Evolutionary conservation across 2,888 invertebrate species (phyloP).

Genomic region (Malthinus flaveolus): DNA sequence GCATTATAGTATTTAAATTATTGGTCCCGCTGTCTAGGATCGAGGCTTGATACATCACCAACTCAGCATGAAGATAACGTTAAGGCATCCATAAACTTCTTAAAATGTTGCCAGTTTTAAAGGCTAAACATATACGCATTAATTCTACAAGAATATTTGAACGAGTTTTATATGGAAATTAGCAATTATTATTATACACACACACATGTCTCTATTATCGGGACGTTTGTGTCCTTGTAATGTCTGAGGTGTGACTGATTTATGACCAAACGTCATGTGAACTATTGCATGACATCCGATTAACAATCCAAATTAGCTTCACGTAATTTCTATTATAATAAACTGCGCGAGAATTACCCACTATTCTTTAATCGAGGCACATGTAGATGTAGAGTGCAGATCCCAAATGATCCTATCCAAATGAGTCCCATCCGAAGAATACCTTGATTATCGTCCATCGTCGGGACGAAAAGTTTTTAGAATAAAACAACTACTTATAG

Average conservation of each 20-base stretch:
- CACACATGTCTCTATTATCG: conserved; percentile 53
- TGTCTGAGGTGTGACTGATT: conserved; percentile 54
- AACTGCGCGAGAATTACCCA: too few species aligned
- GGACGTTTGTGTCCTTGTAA: conserved; percentile 47
- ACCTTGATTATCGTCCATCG: too few species aligned
- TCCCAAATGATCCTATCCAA: too few species aligned
- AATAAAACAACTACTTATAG: too few species aligned
- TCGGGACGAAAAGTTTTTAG: too few species aligned
- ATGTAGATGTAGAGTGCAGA: too few species aligned
- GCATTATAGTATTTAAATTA: conserved; percentile 41
- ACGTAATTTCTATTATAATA: too few species aligned
- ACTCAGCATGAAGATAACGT: conserved; percentile 33
- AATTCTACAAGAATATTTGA: conserved; percentile 27
- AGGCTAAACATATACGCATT: conserved; percentile 13
- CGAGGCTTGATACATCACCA: conserved; percentile 40
- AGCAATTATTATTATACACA: conserved; percentile 45
- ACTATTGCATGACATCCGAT: conserved; percentile 44
- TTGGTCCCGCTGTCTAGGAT: conserved; percentile 37
- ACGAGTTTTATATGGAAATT: conserved; percentile 44
- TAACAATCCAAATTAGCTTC: conserved; percentile 7
- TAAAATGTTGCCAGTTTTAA: conserved; percentile 34
- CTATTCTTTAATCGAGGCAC: too few species aligned
- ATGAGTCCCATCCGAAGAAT: too few species aligned
- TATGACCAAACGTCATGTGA: conserved; percentile 44
- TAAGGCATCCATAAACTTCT: conserved; percentile 33